These are phyloP conservation scores for Drosophila stalkeri DNA, from an alignment of 2,888 invertebrate genomes.

Conservation along the genomic window DNA sequence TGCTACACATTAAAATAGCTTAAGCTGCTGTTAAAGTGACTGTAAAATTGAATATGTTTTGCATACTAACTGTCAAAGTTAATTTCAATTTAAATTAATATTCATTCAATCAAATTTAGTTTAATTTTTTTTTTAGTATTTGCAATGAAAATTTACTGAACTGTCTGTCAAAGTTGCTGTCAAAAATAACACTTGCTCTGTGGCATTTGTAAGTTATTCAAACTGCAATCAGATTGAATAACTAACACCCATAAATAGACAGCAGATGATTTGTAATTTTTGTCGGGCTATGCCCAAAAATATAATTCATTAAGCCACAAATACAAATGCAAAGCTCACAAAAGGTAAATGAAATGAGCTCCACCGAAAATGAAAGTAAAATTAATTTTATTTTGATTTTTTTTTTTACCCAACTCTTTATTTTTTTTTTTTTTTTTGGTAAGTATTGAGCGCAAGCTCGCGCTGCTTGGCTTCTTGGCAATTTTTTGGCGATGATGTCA, in stretches of 20 bases:
- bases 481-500: slow-evolving; percentile 79
- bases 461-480: slow-evolving; percentile 67
- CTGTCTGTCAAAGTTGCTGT: slow-evolving; percentile 20
- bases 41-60: no score
- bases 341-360: slow-evolving; percentile 44
- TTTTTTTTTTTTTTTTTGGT: slow-evolving; percentile 26
- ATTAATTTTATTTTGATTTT: slow-evolving; percentile 67
- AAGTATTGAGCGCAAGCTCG: slow-evolving; percentile 47
- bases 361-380: slow-evolving; percentile 78
- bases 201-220: slow-evolving; percentile 36
- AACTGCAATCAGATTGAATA: slow-evolving; percentile 61
- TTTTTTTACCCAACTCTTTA: slow-evolving; percentile 12
- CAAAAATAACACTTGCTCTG: slow-evolving; percentile 19
- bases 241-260: slow-evolving; percentile 41
- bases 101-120: no score
- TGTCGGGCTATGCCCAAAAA: slow-evolving; percentile 25
- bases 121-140: no score
- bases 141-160: background rate
- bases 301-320: slow-evolving; percentile 43
- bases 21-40: background rate
- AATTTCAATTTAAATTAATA: background rate
- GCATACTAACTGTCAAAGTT: no score
- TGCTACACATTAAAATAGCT: background rate
- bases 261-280: slow-evolving; percentile 32
- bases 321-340: slow-evolving; percentile 12